Conservation (phyloP, 2,888 invertebrate genomes). For the Synanthedon tipuliformis region DNA sequence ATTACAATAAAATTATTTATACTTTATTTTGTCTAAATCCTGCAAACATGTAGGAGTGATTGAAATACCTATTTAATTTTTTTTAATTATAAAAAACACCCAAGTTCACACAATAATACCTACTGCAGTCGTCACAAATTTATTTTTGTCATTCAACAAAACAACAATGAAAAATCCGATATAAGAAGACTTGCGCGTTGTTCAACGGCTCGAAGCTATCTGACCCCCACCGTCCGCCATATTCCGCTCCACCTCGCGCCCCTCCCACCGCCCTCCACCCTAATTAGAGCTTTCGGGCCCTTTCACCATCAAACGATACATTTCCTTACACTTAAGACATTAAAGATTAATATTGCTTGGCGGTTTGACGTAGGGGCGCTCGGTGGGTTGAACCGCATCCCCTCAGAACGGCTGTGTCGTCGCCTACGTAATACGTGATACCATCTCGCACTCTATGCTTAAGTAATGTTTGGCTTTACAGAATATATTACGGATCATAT, state of each 20-base stretch:
- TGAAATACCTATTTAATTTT: too few species aligned
- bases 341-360: constrained; percentile 56
- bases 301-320: constrained; percentile 38
- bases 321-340: constrained; percentile 40
- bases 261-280: constrained; percentile 63
- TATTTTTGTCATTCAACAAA: too few species aligned
- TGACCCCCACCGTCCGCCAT: constrained; percentile 58
- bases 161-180: too few species aligned
- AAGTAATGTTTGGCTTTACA: background rate
- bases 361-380: constrained; percentile 22
- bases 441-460: background rate
- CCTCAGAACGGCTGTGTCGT: constrained; percentile 47
- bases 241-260: constrained; percentile 58
- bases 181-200: constrained; percentile 24
- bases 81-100: too few species aligned
- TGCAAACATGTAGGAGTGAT: too few species aligned
- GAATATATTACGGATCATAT: background rate
- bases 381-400: constrained; percentile 50
- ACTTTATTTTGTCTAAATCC: too few species aligned
- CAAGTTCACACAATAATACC: too few species aligned
- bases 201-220: constrained; percentile 41
- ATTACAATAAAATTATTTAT: too few species aligned
- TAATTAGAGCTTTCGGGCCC: constrained; percentile 46
- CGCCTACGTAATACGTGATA: constrained; percentile 45
- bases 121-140: too few species aligned